Percentiles rank a stretch among this genome's conserved stretches.
These are phyloP conservation scores for Diabrotica balteata DNA, from an alignment of 2,888 invertebrate genomes.

Conservation along the genomic window DNA sequence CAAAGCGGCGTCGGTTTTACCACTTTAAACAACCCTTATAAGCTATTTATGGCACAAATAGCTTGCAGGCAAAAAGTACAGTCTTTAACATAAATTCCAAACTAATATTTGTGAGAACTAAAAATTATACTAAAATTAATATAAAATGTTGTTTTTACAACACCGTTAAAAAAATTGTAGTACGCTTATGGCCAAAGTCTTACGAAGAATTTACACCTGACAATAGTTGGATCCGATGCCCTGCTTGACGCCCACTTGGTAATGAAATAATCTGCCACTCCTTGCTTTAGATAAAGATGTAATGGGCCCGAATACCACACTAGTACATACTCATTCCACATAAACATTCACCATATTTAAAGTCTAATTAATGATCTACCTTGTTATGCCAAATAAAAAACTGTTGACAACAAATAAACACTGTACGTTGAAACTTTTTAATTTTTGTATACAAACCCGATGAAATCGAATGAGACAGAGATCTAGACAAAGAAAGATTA, in stretches of 20 bases:
- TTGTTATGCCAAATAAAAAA: slow-evolving; percentile 30
- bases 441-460: too few relatives aligned
- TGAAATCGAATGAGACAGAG: too few relatives aligned
- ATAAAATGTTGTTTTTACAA: too few relatives aligned
- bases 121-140: too few relatives aligned
- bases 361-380: slow-evolving; percentile 49
- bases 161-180: background rate
- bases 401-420: slow-evolving; percentile 6
- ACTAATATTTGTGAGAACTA: too few relatives aligned
- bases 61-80: too few relatives aligned
- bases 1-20: too few relatives aligned
- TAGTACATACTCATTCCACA: slow-evolving; percentile 39
- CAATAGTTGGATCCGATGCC: slow-evolving; percentile 55
- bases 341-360: slow-evolving; percentile 48
- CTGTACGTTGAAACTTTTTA: slow-evolving; percentile 1
- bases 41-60: too few relatives aligned
- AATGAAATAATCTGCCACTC: slow-evolving; percentile 61
- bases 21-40: too few relatives aligned
- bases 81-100: too few relatives aligned
- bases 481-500: too few relatives aligned
- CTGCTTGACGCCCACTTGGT: slow-evolving; percentile 56
- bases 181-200: slow-evolving; percentile 33
- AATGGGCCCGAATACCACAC: slow-evolving; percentile 56
- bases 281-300: slow-evolving; percentile 59
- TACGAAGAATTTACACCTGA: slow-evolving; percentile 57